Base-by-base conservation (phyloP, 2,888 invertebrate genomes). In the Dexiosoma caninum region DNA sequence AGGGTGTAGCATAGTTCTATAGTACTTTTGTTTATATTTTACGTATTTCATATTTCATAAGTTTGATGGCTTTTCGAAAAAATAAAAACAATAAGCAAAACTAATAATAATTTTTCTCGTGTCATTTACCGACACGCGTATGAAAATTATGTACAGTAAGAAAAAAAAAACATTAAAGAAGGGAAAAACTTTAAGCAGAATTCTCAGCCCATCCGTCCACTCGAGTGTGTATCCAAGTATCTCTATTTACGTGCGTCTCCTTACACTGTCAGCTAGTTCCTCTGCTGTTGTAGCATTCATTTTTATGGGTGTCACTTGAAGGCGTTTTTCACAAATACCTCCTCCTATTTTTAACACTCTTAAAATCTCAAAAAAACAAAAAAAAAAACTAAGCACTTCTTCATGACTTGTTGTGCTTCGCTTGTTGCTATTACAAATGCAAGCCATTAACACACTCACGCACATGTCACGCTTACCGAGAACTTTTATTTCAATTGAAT, bases 261-360 rank as follows among this genome's bases (percentile, higher is more conserved):
- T 67, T 27, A 27, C 4, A 5, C 27, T 5, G 55, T 55, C 62
- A 40, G 27, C 7, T 37, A 44, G 32, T 32, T 35, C 46, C 27
- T 40, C 9, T 55, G n/a, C 40, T 16, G 12, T 49, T 71, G 51
- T 71, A 64, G 64, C 71, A 71, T 69, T 81, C 71, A 71, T 69
- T 81, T 81, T 81, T 69, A 81, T 81, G 81, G 81, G 81, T 81
- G 81, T 81, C 81, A 77, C 77, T 81, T 81, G 57, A 74, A 77
- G 81, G 76, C 81, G 81, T 72, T 81, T 77, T 77, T 81, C 77
- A 81, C 81, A 81, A 77, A 81, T 81, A 74, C 81, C 77, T 67
- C 81, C 81, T 72, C 77, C 77, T 81, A 77, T 81, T 81, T 77
- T 81, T 81, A 81, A 77, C 77, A 81, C 77, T 74, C 55, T 27